Evolutionary conservation across 2,797 vertebrate genomes (phyloP).

Genomic region (Crocidura indochinensis): DNA sequence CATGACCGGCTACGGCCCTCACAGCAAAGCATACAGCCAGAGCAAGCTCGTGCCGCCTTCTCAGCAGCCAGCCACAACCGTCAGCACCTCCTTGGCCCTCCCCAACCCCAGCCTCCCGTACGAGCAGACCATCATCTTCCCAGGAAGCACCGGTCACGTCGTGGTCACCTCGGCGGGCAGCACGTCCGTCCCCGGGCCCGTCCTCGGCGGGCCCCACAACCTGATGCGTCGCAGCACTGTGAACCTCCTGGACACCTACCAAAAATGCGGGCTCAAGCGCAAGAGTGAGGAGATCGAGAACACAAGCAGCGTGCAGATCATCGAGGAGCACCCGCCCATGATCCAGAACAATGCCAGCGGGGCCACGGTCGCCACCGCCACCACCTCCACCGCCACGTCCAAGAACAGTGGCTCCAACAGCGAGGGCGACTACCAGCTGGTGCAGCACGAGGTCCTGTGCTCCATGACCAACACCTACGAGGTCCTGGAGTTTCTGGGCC

Average conservation of each 20-base stretch:
- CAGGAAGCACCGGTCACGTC: conserved; percentile 96
- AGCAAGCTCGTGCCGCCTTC: conserved; percentile 96
- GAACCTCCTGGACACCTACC: conserved; percentile 99
- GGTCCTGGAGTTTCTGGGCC: conserved; percentile 98
- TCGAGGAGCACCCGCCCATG: conserved; percentile 97
- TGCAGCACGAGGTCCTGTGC: conserved; percentile 99
- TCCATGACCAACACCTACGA: conserved; percentile 99
- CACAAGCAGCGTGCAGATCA: conserved; percentile 98
- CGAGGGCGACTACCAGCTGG: conserved; percentile 98
- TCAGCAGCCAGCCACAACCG: conserved; percentile 93
- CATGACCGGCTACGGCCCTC: conserved; percentile 99
- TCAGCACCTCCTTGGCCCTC: conserved; percentile 94
- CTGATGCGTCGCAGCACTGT: conserved; percentile 99
- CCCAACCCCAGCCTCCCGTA: conserved; percentile 95
- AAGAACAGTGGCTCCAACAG: conserved; percentile 98
- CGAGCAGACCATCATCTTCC: conserved; percentile 98
- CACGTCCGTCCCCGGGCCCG: conserved; percentile 94
- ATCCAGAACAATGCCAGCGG: conserved; percentile 96
- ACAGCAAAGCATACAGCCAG: conserved; percentile 97
- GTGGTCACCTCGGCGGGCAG: conserved; percentile 97
- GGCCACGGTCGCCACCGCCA: conserved; percentile 95
- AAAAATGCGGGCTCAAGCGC: conserved; percentile 99
- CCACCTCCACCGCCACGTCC: conserved; percentile 96
- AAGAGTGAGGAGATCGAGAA: conserved; percentile 99
- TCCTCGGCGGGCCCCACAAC: conserved; percentile 94